Conservation (phyloP, 37 sponge, comb jelly and placozoan species). For the Crambe crambe region DNA sequence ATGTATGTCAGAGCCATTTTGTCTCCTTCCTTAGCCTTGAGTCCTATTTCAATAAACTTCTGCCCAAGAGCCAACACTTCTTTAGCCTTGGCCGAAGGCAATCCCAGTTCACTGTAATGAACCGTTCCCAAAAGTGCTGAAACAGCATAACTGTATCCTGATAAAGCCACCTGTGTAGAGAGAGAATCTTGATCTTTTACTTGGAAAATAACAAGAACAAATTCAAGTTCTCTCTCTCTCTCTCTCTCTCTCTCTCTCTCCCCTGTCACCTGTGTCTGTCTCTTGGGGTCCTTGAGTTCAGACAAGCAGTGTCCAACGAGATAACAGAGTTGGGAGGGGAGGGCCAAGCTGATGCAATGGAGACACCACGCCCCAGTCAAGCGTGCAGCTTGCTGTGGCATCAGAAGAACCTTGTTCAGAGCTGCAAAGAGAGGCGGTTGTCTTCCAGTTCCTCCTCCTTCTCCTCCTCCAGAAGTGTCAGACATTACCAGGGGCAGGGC, state of each 20-base stretch:
- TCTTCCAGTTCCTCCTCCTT: neutral
- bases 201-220: too few relatives aligned
- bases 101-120: slow-evolving; percentile 81
- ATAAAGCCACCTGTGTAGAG: slow-evolving; percentile 32
- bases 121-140: slow-evolving; percentile 90
- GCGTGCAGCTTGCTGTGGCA: slow-evolving; percentile 62
- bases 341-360: slow-evolving; percentile 79
- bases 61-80: slow-evolving; percentile 72
- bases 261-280: slow-evolving; percentile 8
- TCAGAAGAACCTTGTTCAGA: slow-evolving; percentile 54
- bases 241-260: too few relatives aligned
- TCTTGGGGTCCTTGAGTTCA: slow-evolving; percentile 27
- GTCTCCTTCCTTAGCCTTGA: slow-evolving; percentile 28
- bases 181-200: neutral
- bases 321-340: slow-evolving; percentile 85
- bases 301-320: slow-evolving; percentile 73
- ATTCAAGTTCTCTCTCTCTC: too few relatives aligned
- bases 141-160: slow-evolving; percentile 78
- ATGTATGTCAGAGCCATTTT: slow-evolving; percentile 49
- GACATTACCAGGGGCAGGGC: slow-evolving; percentile 65
- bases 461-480: slow-evolving; percentile 8
- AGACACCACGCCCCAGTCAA: slow-evolving; percentile 90
- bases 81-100: slow-evolving; percentile 80
- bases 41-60: slow-evolving; percentile 54
- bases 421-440: slow-evolving; percentile 58